Percentiles rank a stretch among this genome's conserved stretches.
These are phyloP conservation scores for Platichthys stellatus DNA, from an alignment of 2,113 vertebrate genomes.

Conservation along the genomic window DNA sequence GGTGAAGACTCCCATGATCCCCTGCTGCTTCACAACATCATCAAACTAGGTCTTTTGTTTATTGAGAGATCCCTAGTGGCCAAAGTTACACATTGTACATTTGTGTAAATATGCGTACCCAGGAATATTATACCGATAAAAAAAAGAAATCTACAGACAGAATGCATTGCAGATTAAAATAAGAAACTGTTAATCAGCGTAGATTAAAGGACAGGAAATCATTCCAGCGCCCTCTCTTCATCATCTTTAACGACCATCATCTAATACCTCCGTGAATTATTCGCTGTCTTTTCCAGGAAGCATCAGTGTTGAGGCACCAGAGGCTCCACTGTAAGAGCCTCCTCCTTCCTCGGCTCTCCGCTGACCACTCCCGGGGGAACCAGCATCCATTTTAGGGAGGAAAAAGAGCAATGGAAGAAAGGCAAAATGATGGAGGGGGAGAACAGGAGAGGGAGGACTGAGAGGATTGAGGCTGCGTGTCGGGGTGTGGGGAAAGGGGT, in stretches of 20 bases:
- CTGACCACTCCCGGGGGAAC: conserved; percentile 63
- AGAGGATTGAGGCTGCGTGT: conserved; percentile 48
- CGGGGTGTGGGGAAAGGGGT: not conserved
- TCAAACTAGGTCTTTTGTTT: too few species aligned
- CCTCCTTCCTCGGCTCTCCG: conserved; percentile 51
- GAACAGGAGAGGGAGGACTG: conserved; percentile 32
- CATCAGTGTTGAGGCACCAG: conserved; percentile 32
- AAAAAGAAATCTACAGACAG: not conserved
- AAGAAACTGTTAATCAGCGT: conserved; percentile 29
- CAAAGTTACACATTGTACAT: too few species aligned
- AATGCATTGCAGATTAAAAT: not conserved
- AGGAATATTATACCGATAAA: not conserved
- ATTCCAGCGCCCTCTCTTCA: conserved; percentile 4
- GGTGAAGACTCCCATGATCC: too few species aligned
- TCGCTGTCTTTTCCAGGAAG: conserved; percentile 32
- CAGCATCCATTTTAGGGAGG: conserved; percentile 68
- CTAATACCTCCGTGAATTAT: conserved; percentile 39
- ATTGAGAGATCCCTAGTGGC: too few species aligned
- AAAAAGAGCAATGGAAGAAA: conserved; percentile 55
- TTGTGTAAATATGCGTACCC: too few species aligned
- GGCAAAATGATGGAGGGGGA: conserved; percentile 59
- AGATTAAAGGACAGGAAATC: conserved; percentile 34
- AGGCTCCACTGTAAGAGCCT: conserved; percentile 35
- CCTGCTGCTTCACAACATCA: too few species aligned
- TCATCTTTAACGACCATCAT: conserved; percentile 32